phyloP scores from a whole-genome alignment of 2,113 vertebrate genomes.

The Grallaria varia region DNA sequence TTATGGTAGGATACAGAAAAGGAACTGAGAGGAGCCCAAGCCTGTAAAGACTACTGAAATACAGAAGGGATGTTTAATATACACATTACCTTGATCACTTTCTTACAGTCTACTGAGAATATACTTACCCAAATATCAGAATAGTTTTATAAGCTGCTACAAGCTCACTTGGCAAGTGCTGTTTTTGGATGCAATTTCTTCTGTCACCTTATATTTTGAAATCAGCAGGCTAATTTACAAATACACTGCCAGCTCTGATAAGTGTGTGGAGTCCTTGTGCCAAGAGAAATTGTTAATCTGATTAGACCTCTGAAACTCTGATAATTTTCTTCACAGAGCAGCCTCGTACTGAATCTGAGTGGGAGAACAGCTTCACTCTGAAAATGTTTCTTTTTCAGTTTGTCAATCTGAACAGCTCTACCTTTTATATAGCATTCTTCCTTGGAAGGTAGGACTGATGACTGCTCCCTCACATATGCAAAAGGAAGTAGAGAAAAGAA shows the following conservation, averaged over 20 bases:
- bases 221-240: constrained; percentile 2
- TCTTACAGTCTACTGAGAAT: not conserved
- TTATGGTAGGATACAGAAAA: not conserved
- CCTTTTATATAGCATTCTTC: constrained; percentile 98
- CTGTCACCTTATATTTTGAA: not conserved
- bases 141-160: not conserved
- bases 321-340: constrained; percentile 84
- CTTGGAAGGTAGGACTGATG: constrained; percentile 84
- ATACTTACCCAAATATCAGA: not conserved
- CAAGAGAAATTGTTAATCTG: not conserved
- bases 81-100: not conserved
- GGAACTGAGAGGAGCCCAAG: not conserved
- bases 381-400: constrained; percentile 99
- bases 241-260: not conserved
- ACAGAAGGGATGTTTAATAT: not conserved
- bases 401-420: constrained; percentile 97
- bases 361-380: constrained; percentile 97
- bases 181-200: not conserved
- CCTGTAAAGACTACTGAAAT: not conserved
- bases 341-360: constrained; percentile 94
- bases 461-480: not conserved
- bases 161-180: not conserved
- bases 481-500: not conserved
- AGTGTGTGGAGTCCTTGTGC: not conserved
- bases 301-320: constrained; percentile 29